Evolutionary conservation across 2,113 vertebrate species (phyloP).

Genomic region (Glaucomys volans): DNA sequence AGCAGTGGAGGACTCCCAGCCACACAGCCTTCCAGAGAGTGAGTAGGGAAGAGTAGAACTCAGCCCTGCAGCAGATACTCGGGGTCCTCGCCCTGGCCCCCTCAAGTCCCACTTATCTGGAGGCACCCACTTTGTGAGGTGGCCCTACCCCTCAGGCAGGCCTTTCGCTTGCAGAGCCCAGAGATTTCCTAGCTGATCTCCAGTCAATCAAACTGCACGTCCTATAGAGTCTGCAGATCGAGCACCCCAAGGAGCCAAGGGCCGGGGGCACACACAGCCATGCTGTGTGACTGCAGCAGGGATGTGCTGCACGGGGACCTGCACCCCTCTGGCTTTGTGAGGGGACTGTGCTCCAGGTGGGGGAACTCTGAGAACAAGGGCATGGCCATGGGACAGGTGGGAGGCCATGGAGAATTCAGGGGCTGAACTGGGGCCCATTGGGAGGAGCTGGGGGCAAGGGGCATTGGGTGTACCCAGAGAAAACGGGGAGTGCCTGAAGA

Average conservation of each 20-base stretch:
- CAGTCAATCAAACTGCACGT: background rate
- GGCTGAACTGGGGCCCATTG: background rate
- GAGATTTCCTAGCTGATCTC: background rate
- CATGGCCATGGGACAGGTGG: background rate
- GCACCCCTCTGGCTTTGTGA: background rate
- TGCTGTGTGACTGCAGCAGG: background rate
- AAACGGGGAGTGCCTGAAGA: background rate
- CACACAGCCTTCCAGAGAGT: fast-evolving
- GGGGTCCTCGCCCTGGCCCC: too few species aligned
- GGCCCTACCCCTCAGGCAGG: background rate
- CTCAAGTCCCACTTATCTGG: background rate
- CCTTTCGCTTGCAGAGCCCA: background rate
- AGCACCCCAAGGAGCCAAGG: background rate
- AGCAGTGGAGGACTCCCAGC: background rate
- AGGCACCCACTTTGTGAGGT: background rate
- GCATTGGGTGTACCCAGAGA: background rate
- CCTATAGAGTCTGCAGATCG: background rate
- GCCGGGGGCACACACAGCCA: background rate
- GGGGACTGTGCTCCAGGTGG: background rate
- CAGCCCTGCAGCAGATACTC: background rate
- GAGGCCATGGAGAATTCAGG: fast-evolving
- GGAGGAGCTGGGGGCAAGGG: background rate
- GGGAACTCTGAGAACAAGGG: background rate
- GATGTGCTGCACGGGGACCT: background rate
- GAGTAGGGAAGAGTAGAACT: background rate